Evolutionary conservation across 2,888 invertebrate species (phyloP), one percentile per base, ranked within the genome.

Genomic region (Rosalia funebris): DNA sequence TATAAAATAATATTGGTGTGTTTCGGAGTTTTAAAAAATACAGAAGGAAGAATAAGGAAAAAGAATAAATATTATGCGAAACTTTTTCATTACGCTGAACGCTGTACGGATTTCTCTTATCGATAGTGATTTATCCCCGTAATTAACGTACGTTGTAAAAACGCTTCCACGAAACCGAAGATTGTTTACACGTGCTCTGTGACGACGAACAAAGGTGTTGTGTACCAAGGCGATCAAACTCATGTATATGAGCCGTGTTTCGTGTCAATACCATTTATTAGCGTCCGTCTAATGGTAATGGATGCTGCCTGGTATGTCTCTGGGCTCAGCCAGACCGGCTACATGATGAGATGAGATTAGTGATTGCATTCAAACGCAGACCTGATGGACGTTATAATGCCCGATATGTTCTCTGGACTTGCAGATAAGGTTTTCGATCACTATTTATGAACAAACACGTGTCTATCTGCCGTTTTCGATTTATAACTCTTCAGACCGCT

Each of bases 311-410:
- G 61, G 65, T 59, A 66, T 65, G 66, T 68, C 66, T 66, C 70
- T 65, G 65, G 60, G 61, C 55, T 56, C 58, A 56, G 62, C 55
- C 61, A 61, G 53, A 48, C 42, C 47, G 61, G 57, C 57, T 45
- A 66, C 68, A 64, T 63, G 69, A 68, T 66, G 70, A 68, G 68
- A 70, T 68, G 65, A 69, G 73, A 72, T 72, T 69, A 70, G 68
- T 69, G 77, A 77, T 78, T 77, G 73, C 75, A 77, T 78, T 77
- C 74, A 77, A 76, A 76, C 76, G 75, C 72, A 71, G 67, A 69
- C 71, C 75, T 78, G 78, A 78, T 77, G 76, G 78, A 78, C 78
- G 70, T 77, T 77, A 77, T 78, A 78, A 78, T 78, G 74, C 75
- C 73, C 61, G 74, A 76, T 77, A 76, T 74, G 75, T 76, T 77